phyloP scores from a whole-genome alignment of 2,888 invertebrate species.

The Tetranychus piercei region DNA sequence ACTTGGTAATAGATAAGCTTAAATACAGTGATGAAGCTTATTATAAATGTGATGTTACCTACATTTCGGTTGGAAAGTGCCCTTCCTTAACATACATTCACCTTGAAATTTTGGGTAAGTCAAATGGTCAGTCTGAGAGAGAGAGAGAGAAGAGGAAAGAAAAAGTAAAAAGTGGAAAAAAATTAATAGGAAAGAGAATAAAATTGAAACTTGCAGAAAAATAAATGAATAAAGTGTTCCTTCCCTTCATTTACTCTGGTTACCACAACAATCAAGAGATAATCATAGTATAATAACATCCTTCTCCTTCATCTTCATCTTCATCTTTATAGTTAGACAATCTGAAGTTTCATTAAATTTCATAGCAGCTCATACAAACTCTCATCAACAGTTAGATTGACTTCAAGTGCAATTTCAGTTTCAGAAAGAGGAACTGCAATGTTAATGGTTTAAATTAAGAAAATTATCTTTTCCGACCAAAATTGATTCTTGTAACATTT shows the following conservation, averaged over 20 bases:
- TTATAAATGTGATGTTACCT: conserved; percentile 41
- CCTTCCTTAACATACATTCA: conserved; percentile 27
- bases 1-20: conserved; percentile 16
- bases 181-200: too few relatives aligned
- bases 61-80: conserved; percentile 26
- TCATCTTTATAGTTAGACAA: background rate
- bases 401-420: too few relatives aligned
- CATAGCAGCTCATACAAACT: too few relatives aligned
- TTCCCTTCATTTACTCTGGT: background rate
- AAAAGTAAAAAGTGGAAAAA: background rate
- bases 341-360: too few relatives aligned
- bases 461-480: too few relatives aligned
- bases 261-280: background rate
- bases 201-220: too few relatives aligned
- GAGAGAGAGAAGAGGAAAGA: too few relatives aligned
- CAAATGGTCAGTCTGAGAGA: background rate
- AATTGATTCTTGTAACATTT: too few relatives aligned
- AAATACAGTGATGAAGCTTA: conserved; percentile 19
- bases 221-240: too few relatives aligned
- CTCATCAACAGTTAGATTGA: too few relatives aligned
- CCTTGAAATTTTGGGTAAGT: conserved; percentile 22
- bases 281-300: background rate
- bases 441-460: too few relatives aligned
- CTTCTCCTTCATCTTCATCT: background rate
- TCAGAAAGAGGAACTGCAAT: too few relatives aligned